Percentiles rank a stretch among this genome's conserved stretches.
These are phyloP conservation scores for Drosophila parthenogenetica DNA, from an alignment of 2,888 invertebrate species.

Conservation along the genomic window DNA sequence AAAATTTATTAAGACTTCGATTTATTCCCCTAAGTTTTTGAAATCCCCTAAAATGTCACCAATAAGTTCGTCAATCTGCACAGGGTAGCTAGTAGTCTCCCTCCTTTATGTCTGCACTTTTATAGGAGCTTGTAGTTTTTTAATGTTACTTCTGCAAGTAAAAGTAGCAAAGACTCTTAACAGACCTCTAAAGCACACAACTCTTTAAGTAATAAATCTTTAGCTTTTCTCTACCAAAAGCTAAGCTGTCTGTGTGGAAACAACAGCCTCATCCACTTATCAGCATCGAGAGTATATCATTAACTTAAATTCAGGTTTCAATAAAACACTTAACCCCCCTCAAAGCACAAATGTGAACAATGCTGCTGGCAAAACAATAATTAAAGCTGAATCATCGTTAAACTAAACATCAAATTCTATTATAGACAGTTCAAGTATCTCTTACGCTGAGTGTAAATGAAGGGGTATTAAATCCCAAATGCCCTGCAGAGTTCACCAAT, in stretches of 20 bases:
- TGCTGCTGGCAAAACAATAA: conserved; percentile 46
- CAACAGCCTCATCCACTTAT: conserved; percentile 10
- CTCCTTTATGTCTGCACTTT: not conserved
- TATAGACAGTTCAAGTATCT: conserved; percentile 45
- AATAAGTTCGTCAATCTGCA: too few relatives aligned
- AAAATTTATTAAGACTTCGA: too few relatives aligned
- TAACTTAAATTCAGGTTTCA: conserved; percentile 73
- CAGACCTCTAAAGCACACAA: not conserved
- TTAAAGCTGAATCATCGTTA: conserved; percentile 66
- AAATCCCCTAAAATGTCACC: too few relatives aligned
- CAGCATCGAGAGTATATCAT: conserved; percentile 33
- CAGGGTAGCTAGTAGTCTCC: not conserved
- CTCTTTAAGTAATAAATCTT: conserved; percentile 4
- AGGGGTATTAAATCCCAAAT: conserved; percentile 5
- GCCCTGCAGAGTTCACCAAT: conserved; percentile 21
- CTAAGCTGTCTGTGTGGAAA: too few relatives aligned
- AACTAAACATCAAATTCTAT: conserved; percentile 38
- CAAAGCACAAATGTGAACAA: conserved; percentile 19
- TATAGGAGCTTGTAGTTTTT: not conserved
- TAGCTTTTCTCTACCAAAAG: too few relatives aligned
- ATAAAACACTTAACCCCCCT: conserved; percentile 43
- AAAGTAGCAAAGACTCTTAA: not conserved
- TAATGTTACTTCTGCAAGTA: conserved; percentile 1
- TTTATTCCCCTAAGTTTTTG: too few relatives aligned
- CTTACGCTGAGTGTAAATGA: conserved; percentile 6